Percentiles rank a stretch among this genome's conserved stretches.
These are phyloP conservation scores for Julus scanicus DNA, from an alignment of 2,888 invertebrate species.

Conservation along the genomic window DNA sequence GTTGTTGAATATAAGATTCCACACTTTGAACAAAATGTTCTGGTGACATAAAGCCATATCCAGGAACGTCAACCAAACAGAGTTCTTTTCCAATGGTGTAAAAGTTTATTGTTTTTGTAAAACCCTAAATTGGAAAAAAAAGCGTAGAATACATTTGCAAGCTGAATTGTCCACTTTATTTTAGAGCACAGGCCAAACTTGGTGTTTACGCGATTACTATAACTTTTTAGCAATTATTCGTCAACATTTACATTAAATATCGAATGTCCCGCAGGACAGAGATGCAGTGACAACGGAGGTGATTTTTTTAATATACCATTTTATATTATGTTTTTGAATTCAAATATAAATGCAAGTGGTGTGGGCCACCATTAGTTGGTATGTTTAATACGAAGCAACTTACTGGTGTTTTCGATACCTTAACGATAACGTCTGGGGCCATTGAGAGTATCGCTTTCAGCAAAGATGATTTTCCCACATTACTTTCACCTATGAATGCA, in stretches of 20 bases:
- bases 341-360: too few relatives aligned
- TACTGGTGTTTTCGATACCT: conserved; percentile 64
- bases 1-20: conserved; percentile 63
- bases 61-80: conserved; percentile 65
- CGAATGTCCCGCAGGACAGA: too few relatives aligned
- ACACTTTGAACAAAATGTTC: conserved; percentile 63
- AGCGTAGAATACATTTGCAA: too few relatives aligned
- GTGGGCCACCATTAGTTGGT: too few relatives aligned
- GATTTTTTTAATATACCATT: too few relatives aligned
- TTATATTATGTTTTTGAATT: too few relatives aligned
- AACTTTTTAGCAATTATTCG: too few relatives aligned
- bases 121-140: conserved; percentile 62
- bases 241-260: too few relatives aligned
- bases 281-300: too few relatives aligned
- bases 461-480: conserved; percentile 66
- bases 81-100: conserved; percentile 63
- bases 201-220: too few relatives aligned
- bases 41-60: conserved; percentile 65
- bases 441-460: conserved; percentile 62
- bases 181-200: too few relatives aligned
- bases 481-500: conserved; percentile 64
- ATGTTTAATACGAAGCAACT: conserved; percentile 57
- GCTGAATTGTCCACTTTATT: too few relatives aligned
- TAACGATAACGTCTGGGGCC: conserved; percentile 60
- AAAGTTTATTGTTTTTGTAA: conserved; percentile 64